These are phyloP conservation scores for Heliconius hortense DNA, from an alignment of 2,888 invertebrate species.

Conservation along the genomic window DNA sequence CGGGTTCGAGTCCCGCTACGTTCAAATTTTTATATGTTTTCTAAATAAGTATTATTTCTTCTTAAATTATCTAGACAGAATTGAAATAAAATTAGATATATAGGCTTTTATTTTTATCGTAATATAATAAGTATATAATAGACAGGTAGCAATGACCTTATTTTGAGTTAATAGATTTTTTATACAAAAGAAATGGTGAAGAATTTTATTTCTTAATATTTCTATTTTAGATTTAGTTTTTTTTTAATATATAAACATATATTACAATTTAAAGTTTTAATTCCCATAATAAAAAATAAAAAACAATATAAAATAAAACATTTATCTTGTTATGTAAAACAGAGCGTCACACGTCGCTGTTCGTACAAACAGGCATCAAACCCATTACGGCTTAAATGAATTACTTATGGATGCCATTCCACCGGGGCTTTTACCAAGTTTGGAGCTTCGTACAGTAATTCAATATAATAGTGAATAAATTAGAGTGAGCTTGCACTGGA, in stretches of 20 bases:
- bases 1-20: too few relatives aligned
- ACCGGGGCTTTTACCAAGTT: constrained; percentile 39
- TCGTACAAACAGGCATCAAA: constrained; percentile 57
- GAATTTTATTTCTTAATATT: too few relatives aligned
- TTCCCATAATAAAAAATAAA: too few relatives aligned
- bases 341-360: constrained; percentile 41
- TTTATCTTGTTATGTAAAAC: constrained; percentile 12
- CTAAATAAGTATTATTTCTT: too few relatives aligned
- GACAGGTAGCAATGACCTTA: too few relatives aligned
- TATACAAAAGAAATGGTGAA: too few relatives aligned
- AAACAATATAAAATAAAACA: not conserved
- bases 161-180: too few relatives aligned
- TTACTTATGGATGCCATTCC: constrained; percentile 51
- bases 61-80: not conserved
- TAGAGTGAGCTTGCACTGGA: not conserved
- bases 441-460: constrained; percentile 14
- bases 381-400: constrained; percentile 60
- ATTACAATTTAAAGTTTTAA: too few relatives aligned
- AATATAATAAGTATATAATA: too few relatives aligned
- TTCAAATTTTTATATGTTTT: too few relatives aligned
- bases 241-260: too few relatives aligned
- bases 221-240: too few relatives aligned
- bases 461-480: constrained; percentile 20
- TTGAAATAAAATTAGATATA: not conserved
- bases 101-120: not conserved